Conservation (phyloP, 2,113 vertebrate genomes). For the Pelobates fuscus region DNA sequence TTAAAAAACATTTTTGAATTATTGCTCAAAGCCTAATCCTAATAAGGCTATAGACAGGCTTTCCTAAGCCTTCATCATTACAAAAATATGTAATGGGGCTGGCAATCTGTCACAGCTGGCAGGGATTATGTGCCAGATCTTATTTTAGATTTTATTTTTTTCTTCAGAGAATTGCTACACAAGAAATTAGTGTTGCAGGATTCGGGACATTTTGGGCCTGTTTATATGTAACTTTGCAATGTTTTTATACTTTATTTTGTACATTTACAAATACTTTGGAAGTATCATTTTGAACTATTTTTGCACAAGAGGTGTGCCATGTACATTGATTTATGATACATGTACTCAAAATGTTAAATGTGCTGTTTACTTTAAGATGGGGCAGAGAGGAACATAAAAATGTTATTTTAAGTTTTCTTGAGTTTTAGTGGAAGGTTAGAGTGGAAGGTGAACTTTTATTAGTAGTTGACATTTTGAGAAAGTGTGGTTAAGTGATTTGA, state of each 20-base stretch:
- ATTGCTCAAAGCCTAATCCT: conserved; percentile 67
- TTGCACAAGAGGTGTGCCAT: no score
- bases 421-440: no score
- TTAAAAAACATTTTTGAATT: conserved; percentile 37
- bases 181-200: conserved; percentile 17
- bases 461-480: no score
- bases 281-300: no score
- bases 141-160: conserved; percentile 69
- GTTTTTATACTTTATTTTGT: background rate
- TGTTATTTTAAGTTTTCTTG: no score
- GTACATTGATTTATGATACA: no score
- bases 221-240: background rate
- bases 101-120: conserved; percentile 71
- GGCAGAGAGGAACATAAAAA: no score
- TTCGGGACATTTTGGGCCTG: background rate
- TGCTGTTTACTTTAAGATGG: no score
- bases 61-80: conserved; percentile 56
- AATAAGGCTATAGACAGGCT: conserved; percentile 69
- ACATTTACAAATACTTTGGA: no score
- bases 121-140: conserved; percentile 63
- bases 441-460: no score
- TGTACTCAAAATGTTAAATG: no score
- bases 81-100: conserved; percentile 62
- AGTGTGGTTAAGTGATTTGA: no score
- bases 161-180: conserved; percentile 12